These are phyloP conservation scores for Beris chalybata DNA, from an alignment of 2,888 invertebrate species.

Conservation along the genomic window DNA sequence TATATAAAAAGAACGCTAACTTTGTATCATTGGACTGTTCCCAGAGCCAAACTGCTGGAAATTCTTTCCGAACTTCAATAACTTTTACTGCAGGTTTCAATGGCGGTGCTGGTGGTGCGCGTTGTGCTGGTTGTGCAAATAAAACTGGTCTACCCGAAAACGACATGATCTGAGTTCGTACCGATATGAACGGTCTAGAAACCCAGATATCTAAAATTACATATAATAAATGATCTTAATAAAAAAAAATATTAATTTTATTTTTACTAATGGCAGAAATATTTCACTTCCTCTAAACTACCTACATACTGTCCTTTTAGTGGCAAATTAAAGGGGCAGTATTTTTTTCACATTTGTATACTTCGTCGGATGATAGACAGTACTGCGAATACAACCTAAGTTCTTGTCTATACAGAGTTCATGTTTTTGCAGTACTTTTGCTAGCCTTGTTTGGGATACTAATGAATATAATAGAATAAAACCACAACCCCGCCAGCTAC, in stretches of 20 bases:
- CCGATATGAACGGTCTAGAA: not conserved
- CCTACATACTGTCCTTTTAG: no score
- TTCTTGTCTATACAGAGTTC: no score
- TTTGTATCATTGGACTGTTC: slow-evolving; percentile 11
- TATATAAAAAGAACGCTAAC: slow-evolving; percentile 10
- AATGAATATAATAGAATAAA: no score
- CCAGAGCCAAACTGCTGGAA: slow-evolving; percentile 44
- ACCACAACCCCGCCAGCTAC: no score
- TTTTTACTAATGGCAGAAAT: not conserved
- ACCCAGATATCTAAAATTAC: not conserved
- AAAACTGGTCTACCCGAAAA: not conserved
- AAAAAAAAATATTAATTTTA: not conserved
- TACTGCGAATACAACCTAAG: no score
- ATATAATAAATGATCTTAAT: not conserved
- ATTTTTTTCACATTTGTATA: no score
- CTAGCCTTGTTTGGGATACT: no score
- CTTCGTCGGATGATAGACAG: no score
- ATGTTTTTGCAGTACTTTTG: no score
- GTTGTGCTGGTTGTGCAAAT: not conserved
- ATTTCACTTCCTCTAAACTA: not conserved
- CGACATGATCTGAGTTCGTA: not conserved
- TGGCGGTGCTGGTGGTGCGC: not conserved
- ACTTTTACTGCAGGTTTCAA: not conserved
- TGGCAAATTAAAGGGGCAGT: no score
- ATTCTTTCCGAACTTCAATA: slow-evolving; percentile 42